A percentile compares a stretch with the other conserved stretches of the same genome.
Evolutionary conservation across 2,888 invertebrate species (phyloP).

Genomic region (Hypena proboscidalis): DNA sequence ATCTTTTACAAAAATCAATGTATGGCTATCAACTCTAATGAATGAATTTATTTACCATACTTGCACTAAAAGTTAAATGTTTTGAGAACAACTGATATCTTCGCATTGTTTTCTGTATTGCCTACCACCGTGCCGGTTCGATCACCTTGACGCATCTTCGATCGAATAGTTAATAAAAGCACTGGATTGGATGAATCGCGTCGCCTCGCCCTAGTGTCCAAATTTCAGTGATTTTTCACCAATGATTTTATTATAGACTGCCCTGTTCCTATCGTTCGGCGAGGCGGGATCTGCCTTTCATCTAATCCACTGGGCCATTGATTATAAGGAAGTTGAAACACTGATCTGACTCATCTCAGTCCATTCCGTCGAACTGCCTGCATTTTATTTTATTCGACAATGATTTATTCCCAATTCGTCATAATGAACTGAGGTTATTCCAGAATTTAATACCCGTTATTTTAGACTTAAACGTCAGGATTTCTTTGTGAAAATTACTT

Average conservation of each 20-base stretch:
- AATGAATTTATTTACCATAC: conserved; percentile 28
- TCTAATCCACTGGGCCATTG: conserved; percentile 72
- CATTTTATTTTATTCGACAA: conserved; percentile 39
- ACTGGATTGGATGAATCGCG: conserved; percentile 77
- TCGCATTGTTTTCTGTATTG: conserved; percentile 42
- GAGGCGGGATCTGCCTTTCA: conserved; percentile 61
- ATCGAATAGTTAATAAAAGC: conserved; percentile 62
- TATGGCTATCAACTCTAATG: conserved; percentile 10
- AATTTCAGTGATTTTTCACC: conserved; percentile 83
- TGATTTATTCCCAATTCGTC: conserved; percentile 52
- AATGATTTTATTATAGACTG: conserved; percentile 80
- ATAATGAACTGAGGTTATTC: conserved; percentile 64
- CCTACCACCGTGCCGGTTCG: conserved; percentile 33
- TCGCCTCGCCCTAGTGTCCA: conserved; percentile 58
- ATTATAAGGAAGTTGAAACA: conserved; percentile 41
- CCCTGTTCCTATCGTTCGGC: conserved; percentile 75
- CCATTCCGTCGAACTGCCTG: conserved; percentile 54
- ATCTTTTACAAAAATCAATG: conserved; percentile 3
- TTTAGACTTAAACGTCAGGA: conserved; percentile 57
- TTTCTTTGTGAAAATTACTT: conserved; percentile 55
- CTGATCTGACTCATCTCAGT: conserved; percentile 65
- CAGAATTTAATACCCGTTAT: conserved; percentile 58
- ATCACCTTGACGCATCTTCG: conserved; percentile 77
- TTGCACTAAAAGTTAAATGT: conserved; percentile 45
- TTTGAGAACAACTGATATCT: conserved; percentile 42